These are phyloP conservation scores for Podiceps cristatus DNA, from an alignment of 2,113 vertebrate genomes.

Conservation along the genomic window DNA sequence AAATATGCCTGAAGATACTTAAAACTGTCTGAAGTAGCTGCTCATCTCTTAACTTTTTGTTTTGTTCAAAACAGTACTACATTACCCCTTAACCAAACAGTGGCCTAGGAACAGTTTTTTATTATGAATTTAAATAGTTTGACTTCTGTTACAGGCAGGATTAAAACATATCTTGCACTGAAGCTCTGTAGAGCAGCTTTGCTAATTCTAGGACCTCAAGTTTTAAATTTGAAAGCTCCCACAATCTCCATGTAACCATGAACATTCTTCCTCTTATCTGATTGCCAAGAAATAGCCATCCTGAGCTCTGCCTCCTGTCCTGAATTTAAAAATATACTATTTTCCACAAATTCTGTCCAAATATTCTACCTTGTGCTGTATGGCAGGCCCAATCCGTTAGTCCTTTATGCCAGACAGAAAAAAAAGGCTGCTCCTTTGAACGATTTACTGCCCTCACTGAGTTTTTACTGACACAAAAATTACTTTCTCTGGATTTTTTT, in stretches of 20 bases:
- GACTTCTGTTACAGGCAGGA: neutral
- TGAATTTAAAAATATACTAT: neutral
- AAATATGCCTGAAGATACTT: neutral
- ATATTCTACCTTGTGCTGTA: neutral
- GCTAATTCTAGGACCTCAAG: neutral
- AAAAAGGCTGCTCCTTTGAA: neutral
- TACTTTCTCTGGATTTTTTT: constrained; percentile 41
- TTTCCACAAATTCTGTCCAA: neutral
- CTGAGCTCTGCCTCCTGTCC: neutral
- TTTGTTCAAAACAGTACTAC: neutral
- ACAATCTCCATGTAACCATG: neutral
- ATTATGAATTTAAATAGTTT: neutral
- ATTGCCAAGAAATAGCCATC: neutral
- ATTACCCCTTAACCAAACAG: neutral
- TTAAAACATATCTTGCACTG: neutral
- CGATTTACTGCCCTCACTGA: neutral
- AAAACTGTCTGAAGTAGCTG: neutral
- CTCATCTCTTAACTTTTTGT: neutral
- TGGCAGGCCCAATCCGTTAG: neutral
- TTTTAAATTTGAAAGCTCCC: constrained; percentile 1
- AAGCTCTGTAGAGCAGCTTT: neutral
- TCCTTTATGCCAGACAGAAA: neutral
- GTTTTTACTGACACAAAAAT: neutral
- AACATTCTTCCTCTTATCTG: constrained; percentile 3
- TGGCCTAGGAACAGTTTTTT: neutral